Conservation (phyloP, 1,140 invertebrate species). For the Drosophila ohnishii region DNA sequence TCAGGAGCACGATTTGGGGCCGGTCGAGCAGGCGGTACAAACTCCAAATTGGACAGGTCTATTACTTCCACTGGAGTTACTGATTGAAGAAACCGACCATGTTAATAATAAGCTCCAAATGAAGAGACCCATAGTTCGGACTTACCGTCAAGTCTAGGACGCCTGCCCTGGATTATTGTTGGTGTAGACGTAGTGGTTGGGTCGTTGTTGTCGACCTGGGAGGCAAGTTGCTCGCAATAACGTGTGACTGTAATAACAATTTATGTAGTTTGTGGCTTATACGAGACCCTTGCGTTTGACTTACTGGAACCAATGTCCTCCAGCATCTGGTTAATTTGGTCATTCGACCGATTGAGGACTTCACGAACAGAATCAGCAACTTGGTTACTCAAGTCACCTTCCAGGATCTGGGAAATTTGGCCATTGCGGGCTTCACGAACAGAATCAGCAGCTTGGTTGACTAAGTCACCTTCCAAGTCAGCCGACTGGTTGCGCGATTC, state of each 20-base stretch:
- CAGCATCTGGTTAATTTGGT: constrained; percentile 3
- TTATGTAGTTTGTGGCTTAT: neutral
- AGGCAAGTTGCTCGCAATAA: constrained; percentile 13
- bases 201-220: neutral
- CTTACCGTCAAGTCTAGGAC: constrained; percentile 7
- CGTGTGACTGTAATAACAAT: constrained; percentile 20
- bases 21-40: neutral
- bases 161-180: constrained; percentile 1
- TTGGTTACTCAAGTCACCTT: neutral
- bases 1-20: constrained; percentile 8
- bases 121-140: neutral
- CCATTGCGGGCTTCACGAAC: too few relatives aligned
- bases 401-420: constrained; percentile 5
- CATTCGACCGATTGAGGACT: neutral
- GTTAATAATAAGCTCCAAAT: neutral
- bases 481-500: neutral
- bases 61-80: constrained; percentile 45
- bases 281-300: neutral
- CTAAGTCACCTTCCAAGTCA: neutral
- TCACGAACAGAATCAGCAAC: neutral
- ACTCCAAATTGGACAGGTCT: constrained; percentile 34
- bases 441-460: neutral
- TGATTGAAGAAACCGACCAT: neutral
- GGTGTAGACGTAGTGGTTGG: constrained; percentile 17
- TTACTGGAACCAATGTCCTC: constrained; percentile 34